Evolutionary conservation across 2,113 vertebrate species (phyloP), one percentile per base, ranked within the genome.

Genomic region (Amblyornis subalaris): DNA sequence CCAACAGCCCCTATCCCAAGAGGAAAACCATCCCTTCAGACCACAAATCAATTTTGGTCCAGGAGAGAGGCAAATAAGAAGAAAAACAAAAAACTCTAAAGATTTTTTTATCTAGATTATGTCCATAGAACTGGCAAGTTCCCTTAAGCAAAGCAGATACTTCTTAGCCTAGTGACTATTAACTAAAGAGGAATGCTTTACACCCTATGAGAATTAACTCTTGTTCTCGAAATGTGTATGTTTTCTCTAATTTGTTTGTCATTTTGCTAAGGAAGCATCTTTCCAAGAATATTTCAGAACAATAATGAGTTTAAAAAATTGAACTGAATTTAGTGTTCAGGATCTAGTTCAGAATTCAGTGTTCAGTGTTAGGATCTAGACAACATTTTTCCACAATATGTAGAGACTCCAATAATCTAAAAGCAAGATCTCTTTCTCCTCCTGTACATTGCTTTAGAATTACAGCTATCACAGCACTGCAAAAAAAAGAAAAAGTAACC

Each of bases 131-230:
- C 67, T 35, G 18, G 9, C n/a, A 84, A 72, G 31, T 94, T 95
- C 75, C 45, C 74, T 84, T 71, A 93, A 90, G 29, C 31, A 58
- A 58, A 64, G 29, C 35, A 54, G 85, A 62, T 57, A 35, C n/a
- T 94, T 84, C 71, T 62, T 51, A 64, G 11, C 23, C 65, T 81
- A 65, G 23, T 83, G 42, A 54, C 29, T 86, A 35, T 78, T 90
- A 90, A 65, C 92, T 82, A 86, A 95, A 91, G 48, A 58, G 36
- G 73, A 93, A 93, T 57, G 12, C 6, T 96, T 91, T 93, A 62
- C 23, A 90, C 45, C 7, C 28, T 53, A 81, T n/a, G 31, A 89
- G 15, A 92, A 83, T 54, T 89, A 86, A 44, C 35, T 31, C 51
- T 81, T 89, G 25, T 40, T 88, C 7, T 4, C 66, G 62, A n/a